Base-by-base conservation (phyloP, 2,888 invertebrate genomes). In the Spicauda simplicius region DNA sequence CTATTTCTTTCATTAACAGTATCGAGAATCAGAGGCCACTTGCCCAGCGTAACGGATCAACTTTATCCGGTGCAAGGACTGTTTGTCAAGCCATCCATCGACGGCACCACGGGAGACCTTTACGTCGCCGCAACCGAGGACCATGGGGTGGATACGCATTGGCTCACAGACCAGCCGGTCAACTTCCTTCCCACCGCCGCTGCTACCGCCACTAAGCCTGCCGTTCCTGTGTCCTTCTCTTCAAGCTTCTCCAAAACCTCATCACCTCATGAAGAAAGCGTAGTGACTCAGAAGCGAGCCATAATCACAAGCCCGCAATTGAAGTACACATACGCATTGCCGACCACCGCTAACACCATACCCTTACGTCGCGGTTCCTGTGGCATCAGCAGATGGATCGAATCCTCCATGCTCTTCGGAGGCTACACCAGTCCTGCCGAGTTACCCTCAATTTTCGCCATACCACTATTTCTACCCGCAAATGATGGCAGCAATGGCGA, bases 111-210 rank as follows among this genome's bases (percentile, higher is more conserved):
- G 0, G 93, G 93, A 25, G 93, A 93, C 71, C 79, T 93, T 11
- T 92, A 88, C 77, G 91, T 93, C 0, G 92, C 93, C 7, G 93
- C 93, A 0, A 80, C 91, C 8, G 93, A 93, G 77, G 90, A 92
- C 53, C 86, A 74, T 53, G 91, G 90, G 19, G 78, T 82, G 0
- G 87, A 85, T 62, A 77, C 89, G 0, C 88, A 91, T 69, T 93
- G 92, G 91, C 78, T 90, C 4, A 87, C 87, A 0, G 92, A 92
- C 60, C 85, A 89, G 25, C 86, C 91, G 0, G 72, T 92, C 33
- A 91, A 84, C 76, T 87, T 90, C 72, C 71, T 92, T 37, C 80
- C 86, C 10, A 72, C 78, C 3, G 70, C 79, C 52, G 72, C 83
- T 6, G 66, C 80, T 14, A 70, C 79, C 52, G 81, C 84, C 66